Evolutionary conservation across 2,888 invertebrate genomes (phyloP).

Genomic region (Lissonota sp.): DNA sequence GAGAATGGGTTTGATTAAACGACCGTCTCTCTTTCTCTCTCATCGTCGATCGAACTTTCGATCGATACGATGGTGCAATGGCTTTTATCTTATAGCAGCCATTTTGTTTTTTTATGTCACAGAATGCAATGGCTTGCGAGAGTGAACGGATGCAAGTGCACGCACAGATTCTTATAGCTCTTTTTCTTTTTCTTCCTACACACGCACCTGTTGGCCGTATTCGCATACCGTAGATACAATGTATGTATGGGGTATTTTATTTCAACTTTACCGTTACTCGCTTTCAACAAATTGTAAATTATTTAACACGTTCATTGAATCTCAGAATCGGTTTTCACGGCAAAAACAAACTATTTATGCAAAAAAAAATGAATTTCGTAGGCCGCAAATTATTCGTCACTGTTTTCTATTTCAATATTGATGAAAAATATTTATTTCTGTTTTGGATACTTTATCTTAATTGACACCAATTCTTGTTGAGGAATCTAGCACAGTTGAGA

Average conservation of each 20-base stretch:
- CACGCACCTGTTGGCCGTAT: slow-evolving; percentile 64
- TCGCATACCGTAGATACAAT: slow-evolving; percentile 24
- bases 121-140: slow-evolving; percentile 39
- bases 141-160: slow-evolving; percentile 49
- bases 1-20: slow-evolving; percentile 29
- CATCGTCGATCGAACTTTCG: slow-evolving; percentile 38
- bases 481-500: too few species aligned
- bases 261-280: neutral
- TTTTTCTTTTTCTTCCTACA: slow-evolving; percentile 59
- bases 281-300: too few species aligned
- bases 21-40: slow-evolving; percentile 8
- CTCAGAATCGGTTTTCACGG: too few species aligned
- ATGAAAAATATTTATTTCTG: too few species aligned
- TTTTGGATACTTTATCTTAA: too few species aligned
- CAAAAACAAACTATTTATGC: too few species aligned
- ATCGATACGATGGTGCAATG: slow-evolving; percentile 55
- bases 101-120: slow-evolving; percentile 14
- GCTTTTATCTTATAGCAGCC: neutral
- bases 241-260: slow-evolving; percentile 6
- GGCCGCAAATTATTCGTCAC: too few species aligned
- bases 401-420: too few species aligned
- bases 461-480: too few species aligned
- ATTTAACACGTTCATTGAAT: too few species aligned
- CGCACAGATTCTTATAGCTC: slow-evolving; percentile 37
- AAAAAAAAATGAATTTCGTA: too few species aligned